phyloP scores from a whole-genome alignment of 2,113 vertebrate genomes.

The Pedetes capensis region DNA sequence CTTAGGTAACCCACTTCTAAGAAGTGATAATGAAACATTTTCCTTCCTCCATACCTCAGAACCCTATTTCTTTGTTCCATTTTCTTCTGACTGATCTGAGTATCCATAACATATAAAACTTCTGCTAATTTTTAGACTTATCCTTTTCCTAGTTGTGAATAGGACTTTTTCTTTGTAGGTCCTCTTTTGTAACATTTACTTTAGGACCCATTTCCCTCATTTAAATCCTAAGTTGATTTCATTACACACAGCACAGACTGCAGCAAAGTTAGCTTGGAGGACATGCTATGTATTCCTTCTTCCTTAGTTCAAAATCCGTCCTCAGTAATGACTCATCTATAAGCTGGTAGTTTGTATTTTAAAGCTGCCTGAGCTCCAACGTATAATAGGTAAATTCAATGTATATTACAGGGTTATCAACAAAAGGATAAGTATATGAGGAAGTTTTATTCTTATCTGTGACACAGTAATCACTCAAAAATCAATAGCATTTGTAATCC shows the following conservation, averaged over 20 bases:
- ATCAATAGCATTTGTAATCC: background rate
- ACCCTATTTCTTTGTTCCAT: background rate
- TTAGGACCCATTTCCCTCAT: background rate
- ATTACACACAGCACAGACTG: background rate
- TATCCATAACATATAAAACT: background rate
- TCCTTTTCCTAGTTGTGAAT: background rate
- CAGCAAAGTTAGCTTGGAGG: background rate
- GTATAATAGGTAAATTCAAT: background rate
- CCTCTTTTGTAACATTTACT: background rate
- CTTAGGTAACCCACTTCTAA: background rate
- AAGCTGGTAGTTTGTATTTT: background rate
- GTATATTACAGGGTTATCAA: background rate
- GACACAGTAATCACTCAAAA: background rate
- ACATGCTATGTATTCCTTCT: background rate
- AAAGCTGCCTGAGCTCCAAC: background rate
- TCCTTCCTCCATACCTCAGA: background rate
- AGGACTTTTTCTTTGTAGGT: background rate
- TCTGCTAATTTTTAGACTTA: background rate
- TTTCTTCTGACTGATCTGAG: background rate
- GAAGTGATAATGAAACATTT: background rate
- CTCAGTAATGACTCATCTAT: background rate
- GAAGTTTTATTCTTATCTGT: background rate
- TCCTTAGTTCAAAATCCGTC: background rate
- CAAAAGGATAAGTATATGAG: background rate
- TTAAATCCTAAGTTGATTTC: background rate